These are phyloP conservation scores for Latheticus oryzae DNA, from an alignment of 2,888 invertebrate genomes.

Conservation along the genomic window DNA sequence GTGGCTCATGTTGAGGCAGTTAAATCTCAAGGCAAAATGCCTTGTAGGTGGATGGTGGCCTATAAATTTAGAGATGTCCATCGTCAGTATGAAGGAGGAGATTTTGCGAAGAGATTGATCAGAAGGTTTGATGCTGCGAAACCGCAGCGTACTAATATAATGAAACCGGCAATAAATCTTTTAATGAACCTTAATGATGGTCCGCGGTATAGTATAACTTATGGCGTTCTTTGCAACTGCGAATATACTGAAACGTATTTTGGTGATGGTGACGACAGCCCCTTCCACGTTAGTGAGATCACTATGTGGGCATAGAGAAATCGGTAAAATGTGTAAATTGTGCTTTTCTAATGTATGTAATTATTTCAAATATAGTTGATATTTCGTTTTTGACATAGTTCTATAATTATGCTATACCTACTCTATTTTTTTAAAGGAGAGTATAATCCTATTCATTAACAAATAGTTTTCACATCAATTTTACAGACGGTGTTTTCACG, in stretches of 20 bases:
- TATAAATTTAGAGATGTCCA: too few relatives aligned
- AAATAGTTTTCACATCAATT: conserved; percentile 25
- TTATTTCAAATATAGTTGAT: conserved; percentile 3
- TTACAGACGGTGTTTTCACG: too few relatives aligned
- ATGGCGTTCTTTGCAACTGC: conserved; percentile 23
- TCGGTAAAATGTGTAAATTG: conserved; percentile 28
- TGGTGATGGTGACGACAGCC: conserved; percentile 32
- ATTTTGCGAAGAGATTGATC: too few relatives aligned
- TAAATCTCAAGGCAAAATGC: too few relatives aligned
- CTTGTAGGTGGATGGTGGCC: too few relatives aligned
- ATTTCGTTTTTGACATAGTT: not conserved
- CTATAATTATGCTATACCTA: conserved; percentile 6
- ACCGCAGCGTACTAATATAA: too few relatives aligned
- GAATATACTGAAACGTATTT: conserved; percentile 29
- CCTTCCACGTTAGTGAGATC: conserved; percentile 23
- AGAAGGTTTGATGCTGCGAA: too few relatives aligned
- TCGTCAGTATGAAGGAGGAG: too few relatives aligned
- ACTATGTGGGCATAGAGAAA: conserved; percentile 26
- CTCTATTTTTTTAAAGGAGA: too few relatives aligned
- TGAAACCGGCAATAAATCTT: too few relatives aligned
- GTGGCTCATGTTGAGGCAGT: too few relatives aligned
- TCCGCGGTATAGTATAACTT: conserved; percentile 7
- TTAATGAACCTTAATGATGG: too few relatives aligned
- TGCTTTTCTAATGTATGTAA: conserved; percentile 6
- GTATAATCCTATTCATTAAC: conserved; percentile 28